Percentiles rank a stretch among this genome's conserved stretches.
Conservation (phyloP, 2,797 vertebrate species). For the Podarcis siculus region DNA sequence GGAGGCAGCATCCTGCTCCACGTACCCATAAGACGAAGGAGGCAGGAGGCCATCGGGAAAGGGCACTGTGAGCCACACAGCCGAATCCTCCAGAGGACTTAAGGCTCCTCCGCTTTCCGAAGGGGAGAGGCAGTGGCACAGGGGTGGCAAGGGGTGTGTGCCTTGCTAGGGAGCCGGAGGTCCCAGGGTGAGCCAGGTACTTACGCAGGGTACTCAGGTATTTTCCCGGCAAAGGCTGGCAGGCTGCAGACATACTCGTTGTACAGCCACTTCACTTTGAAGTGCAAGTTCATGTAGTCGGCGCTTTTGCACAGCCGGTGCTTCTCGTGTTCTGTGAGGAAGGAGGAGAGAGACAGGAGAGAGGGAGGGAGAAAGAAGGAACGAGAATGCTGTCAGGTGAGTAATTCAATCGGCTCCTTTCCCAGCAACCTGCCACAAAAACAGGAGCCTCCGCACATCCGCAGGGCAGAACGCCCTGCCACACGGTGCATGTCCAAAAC, state of each 20-base stretch:
- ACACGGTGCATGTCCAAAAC: background rate
- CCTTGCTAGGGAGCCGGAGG: no score
- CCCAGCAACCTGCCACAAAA: no score
- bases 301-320: conserved; percentile 94
- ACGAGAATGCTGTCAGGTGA: background rate
- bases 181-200: conserved; percentile 59
- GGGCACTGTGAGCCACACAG: background rate
- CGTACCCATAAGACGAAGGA: background rate
- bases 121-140: background rate
- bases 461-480: background rate
- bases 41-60: background rate
- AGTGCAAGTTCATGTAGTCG: conserved; percentile 99
- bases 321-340: conserved; percentile 92
- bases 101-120: background rate
- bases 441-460: background rate
- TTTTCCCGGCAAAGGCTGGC: conserved; percentile 83
- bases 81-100: background rate
- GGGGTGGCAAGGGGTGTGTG: no score
- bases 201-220: conserved; percentile 95
- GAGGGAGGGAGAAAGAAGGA: no score
- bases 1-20: background rate
- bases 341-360: no score
- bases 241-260: conserved; percentile 95
- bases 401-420: background rate
- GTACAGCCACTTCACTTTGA: conserved; percentile 98